A percentile compares a stretch with the other conserved stretches of the same genome.
These are phyloP conservation scores for Heliconius hermathena DNA, from an alignment of 1,140 invertebrate genomes.

Conservation along the genomic window DNA sequence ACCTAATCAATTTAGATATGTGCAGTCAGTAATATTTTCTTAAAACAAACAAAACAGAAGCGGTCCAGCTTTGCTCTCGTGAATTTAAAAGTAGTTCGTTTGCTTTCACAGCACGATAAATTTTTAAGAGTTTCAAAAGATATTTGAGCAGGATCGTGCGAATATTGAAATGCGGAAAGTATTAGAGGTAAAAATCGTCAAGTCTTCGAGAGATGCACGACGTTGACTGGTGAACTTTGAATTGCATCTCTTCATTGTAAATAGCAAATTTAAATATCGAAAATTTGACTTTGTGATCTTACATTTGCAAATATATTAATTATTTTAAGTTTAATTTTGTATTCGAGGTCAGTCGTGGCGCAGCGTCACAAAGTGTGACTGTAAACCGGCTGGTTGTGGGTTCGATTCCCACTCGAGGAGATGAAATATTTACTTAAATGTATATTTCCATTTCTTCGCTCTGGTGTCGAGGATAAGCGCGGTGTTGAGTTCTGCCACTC, in stretches of 20 bases:
- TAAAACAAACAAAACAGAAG: slow-evolving; percentile 5
- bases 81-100: slow-evolving; percentile 24
- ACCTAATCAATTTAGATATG: neutral
- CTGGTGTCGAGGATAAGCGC: no score
- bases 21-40: neutral
- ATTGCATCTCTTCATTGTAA: slow-evolving; percentile 1
- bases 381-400: no score
- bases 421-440: no score
- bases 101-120: slow-evolving; percentile 6
- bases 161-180: slow-evolving; percentile 14
- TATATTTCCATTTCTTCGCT: no score
- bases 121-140: slow-evolving; percentile 11
- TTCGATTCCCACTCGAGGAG: no score
- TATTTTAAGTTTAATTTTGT: neutral
- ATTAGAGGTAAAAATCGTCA: slow-evolving; percentile 13
- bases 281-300: neutral
- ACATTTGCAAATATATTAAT: neutral
- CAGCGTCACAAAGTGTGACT: no score
- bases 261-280: neutral
- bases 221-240: slow-evolving; percentile 8
- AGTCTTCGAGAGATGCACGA: neutral
- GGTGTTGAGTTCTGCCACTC: no score
- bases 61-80: slow-evolving; percentile 21
- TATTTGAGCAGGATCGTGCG: slow-evolving; percentile 11
- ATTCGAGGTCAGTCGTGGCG: neutral